Percentiles rank a stretch among this genome's conserved stretches.
Evolutionary conservation across 1,140 invertebrate genomes (phyloP).

Genomic region (Drosophila sp.): DNA sequence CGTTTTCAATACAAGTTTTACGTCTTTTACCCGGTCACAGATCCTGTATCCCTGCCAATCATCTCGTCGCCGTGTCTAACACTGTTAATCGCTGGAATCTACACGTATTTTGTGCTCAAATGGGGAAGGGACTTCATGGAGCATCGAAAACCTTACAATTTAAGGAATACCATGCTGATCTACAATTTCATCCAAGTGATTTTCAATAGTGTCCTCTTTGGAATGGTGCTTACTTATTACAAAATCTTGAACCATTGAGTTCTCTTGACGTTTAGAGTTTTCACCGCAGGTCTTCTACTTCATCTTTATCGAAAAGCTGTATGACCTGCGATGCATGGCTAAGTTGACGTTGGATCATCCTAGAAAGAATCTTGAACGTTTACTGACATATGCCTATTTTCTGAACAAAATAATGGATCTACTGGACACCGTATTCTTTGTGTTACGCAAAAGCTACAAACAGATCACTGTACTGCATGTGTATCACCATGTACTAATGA

Average conservation of each 20-base stretch:
- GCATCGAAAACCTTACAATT: conserved; percentile 89
- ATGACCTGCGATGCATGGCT: not conserved
- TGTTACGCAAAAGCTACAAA: not conserved
- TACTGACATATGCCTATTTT: not conserved
- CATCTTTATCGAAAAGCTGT: not conserved
- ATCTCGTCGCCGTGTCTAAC: conserved; percentile 89
- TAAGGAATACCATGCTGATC: conserved; percentile 88
- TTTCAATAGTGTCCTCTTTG: conserved; percentile 20
- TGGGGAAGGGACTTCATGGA: conserved; percentile 91
- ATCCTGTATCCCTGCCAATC: conserved; percentile 84
- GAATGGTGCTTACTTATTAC: not conserved
- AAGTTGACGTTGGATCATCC: not conserved
- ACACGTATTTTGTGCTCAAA: conserved; percentile 86
- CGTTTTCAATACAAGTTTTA: not conserved
- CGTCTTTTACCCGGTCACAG: not conserved
- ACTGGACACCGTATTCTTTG: not conserved
- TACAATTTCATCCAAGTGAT: conserved; percentile 90
- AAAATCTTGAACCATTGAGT: not conserved
- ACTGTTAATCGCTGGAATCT: conserved; percentile 87
- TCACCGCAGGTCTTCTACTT: not conserved
- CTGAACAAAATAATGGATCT: not conserved
- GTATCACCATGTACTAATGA: not conserved
- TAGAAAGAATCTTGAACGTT: not conserved
- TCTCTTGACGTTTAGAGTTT: not conserved
- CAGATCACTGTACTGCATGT: not conserved